Base-by-base conservation (phyloP, 2,797 vertebrate genomes). In the Zalophus californianus region DNA sequence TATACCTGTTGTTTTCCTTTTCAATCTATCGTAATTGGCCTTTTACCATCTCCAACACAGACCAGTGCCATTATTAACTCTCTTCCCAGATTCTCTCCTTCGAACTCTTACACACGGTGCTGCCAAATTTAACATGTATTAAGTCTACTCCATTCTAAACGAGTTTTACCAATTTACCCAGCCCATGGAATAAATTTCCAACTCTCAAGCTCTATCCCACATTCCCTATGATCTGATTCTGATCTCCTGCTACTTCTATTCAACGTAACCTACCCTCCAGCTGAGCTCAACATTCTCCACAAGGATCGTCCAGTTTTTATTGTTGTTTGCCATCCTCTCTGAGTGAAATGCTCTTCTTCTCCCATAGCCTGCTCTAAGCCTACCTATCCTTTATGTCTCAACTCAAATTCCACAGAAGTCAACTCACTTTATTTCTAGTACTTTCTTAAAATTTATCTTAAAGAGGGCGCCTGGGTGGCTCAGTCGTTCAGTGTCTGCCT, bases 401-500 rank as follows among this genome's bases (percentile, higher is more conserved):
- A 91, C 13, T 86, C 52, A 77, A 93, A 66, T 78, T 35, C 16
- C 23, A 78, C 0, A 27, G 44, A 75, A 96, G 32, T 85, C 14
- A 54, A 77, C 72, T 90, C 16, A 27, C 25, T 96, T 88, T 70
- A 86, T 95, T 92, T 88, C 48, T 50, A 66, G 29, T 38, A 62
- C 27, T 64, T 87, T 68, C 25, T 87, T 60, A 78, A 87, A 80
- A 82, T 75, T 90, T 85, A 68, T 60, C 58, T 94, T 58, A n/a
- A 3, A 80, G 52, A 73, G 38, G 38, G 38, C 38, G 38, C 38
- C 38, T 38, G 38, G 38, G 38, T 38, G 38, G 38, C 38, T 38
- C 38, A 38, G 38, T 38, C 38, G 38, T 38, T 38, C 3, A 38
- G 38, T 4, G 38, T 38, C 38, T 38, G 38, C 38, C 38, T 38